Base-by-base conservation (phyloP, 1,140 invertebrate species). In the Nylanderia fulva region DNA sequence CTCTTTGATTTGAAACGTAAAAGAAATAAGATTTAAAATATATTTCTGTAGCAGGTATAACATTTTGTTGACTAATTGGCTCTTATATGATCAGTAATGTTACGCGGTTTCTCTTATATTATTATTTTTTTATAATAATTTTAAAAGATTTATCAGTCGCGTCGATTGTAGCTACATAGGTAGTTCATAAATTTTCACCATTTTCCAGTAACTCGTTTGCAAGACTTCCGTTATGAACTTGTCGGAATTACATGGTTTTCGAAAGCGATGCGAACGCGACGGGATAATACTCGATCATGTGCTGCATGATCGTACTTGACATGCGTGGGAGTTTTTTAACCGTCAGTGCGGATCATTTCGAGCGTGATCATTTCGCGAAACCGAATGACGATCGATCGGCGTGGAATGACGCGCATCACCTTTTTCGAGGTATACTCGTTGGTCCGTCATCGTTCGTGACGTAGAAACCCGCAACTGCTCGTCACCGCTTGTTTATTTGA, bases 341-440 rank as follows among this genome's bases (percentile, higher is more conserved):
- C 54, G 77, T 82, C 77, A 82, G 39, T 27, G 77, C 77, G 77
- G 66, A 82, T 82, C 77, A 82, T 82, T n/a, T n/a, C 77, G 77
- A 60, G 52, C 77, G 66, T 68, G 66, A 82, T 82, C 77, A 82
- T 82, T 82, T 82, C 77, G 58, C 71, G 42, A 33, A 72, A 82
- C 63, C 74, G 84, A 85, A 69, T 77, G 84, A 82, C 84, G 75
- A 85, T 85, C 84, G 75, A 80, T 82, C 77, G 77, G 77, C 66
- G 66, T 82, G 77, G 77, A 74, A 84, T 76, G 82, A 84, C 82
- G 82, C 82, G 82, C 69, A 36, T 84, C 80, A 84, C 71, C 82
- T 84, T 84, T 84, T 84, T 84, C 82, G 82, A 63, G 72, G 71
- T 76, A n/a, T n/a, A 42, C 72, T 63, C 82, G 71, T 63, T 84